A percentile compares a stretch with the other conserved stretches of the same genome.
These are phyloP conservation scores for Ammodytes dubius DNA, from an alignment of 2,113 vertebrate species.

Conservation along the genomic window DNA sequence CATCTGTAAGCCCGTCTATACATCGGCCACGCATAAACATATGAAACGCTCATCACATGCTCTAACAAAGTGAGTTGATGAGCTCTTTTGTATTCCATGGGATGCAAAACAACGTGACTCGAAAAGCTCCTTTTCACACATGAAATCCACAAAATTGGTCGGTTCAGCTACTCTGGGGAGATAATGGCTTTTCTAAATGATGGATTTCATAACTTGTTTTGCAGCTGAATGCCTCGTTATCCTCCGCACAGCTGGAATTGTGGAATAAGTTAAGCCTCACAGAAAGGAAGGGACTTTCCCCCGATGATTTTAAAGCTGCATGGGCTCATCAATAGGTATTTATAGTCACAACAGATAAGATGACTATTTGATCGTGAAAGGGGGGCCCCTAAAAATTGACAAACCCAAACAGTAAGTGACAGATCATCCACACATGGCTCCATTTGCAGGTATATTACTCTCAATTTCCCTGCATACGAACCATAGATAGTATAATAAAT, in stretches of 20 bases:
- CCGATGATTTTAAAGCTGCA: not conserved
- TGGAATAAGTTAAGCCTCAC: not conserved
- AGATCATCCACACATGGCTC: constrained; percentile 24
- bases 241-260: not conserved
- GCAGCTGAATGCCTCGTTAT: constrained; percentile 24
- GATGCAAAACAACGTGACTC: constrained; percentile 28
- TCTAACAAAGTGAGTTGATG: constrained; percentile 32
- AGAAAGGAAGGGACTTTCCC: not conserved
- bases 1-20: constrained; percentile 58
- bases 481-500: no score
- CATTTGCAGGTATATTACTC: constrained; percentile 16
- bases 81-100: constrained; percentile 24
- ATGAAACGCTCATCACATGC: constrained; percentile 30
- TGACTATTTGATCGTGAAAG: not conserved
- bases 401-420: no score
- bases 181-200: constrained; percentile 36
- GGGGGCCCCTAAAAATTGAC: not conserved
- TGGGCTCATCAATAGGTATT: not conserved
- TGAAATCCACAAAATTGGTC: constrained; percentile 17
- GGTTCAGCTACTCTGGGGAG: not conserved
- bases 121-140: constrained; percentile 1
- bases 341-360: not conserved
- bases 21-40: constrained; percentile 24
- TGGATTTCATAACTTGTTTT: constrained; percentile 15
- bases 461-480: constrained; percentile 1